Conservation (phyloP, 92 coral and sea anemone genomes). For the Actinernus sp. region DNA sequence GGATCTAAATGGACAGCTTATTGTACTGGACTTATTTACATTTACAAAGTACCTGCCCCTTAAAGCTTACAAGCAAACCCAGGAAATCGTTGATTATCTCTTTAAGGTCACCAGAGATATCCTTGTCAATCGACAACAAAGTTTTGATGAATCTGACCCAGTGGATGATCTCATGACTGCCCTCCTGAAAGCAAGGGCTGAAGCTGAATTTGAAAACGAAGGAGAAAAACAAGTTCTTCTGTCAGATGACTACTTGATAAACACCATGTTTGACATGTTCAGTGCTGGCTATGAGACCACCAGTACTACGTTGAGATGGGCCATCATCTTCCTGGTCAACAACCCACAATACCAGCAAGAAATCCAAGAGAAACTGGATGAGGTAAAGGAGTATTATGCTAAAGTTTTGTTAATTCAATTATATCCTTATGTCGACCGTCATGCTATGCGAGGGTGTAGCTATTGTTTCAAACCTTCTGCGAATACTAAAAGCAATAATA, state of each 20-base stretch:
- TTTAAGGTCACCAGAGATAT: constrained; percentile 3
- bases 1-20: constrained; percentile 10
- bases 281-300: constrained; percentile 69
- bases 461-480: no score
- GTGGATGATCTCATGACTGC: constrained; percentile 32
- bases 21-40: constrained; percentile 12
- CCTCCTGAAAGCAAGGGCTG: constrained; percentile 29
- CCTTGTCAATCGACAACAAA: neutral
- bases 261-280: constrained; percentile 44
- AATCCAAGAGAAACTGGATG: constrained; percentile 28
- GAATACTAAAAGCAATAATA: no score
- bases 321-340: constrained; percentile 53
- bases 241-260: constrained; percentile 44
- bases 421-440: no score
- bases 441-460: no score
- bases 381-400: no score
- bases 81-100: constrained; percentile 1
- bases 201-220: constrained; percentile 26
- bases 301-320: constrained; percentile 51
- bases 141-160: constrained; percentile 5
- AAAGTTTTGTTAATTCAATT: no score
- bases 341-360: constrained; percentile 32
- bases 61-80: constrained; percentile 21
- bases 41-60: constrained; percentile 30
- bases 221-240: constrained; percentile 19